phyloP scores from a whole-genome alignment of 2,888 invertebrate genomes.

The Troides oblongomaculatus region DNA sequence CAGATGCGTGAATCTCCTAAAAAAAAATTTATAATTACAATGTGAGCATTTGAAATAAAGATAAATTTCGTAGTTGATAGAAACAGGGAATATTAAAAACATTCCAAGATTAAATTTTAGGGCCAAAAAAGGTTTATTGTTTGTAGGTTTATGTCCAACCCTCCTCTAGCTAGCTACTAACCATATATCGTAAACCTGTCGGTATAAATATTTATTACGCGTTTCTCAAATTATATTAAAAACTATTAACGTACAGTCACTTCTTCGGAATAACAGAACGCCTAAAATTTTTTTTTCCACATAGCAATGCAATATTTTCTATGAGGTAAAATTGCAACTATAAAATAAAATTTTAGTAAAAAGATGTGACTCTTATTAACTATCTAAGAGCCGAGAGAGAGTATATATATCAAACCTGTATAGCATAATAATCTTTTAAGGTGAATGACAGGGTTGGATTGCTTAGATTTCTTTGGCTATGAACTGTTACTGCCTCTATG shows the following conservation, averaged over 20 bases:
- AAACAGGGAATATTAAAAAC: neutral
- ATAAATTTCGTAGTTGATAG: neutral
- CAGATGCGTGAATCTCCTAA: conserved; percentile 87
- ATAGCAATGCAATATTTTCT: neutral
- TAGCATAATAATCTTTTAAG: conserved; percentile 87
- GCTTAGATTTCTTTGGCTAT: conserved; percentile 85
- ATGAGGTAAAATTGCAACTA: neutral
- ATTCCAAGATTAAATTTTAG: too few relatives aligned
- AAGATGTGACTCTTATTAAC: neutral
- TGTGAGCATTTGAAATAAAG: neutral
- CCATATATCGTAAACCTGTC: too few relatives aligned
- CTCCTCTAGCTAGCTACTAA: too few relatives aligned
- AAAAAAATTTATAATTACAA: conserved; percentile 28
- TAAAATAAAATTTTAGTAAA: neutral
- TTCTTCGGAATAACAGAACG: neutral
- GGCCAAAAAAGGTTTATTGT: too few relatives aligned
- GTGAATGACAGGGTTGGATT: conserved; percentile 82
- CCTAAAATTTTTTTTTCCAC: neutral
- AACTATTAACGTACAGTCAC: too few relatives aligned
- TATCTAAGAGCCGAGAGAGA: too few relatives aligned
- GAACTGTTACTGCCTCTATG: conserved; percentile 88
- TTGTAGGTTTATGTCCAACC: too few relatives aligned
- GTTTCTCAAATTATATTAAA: too few relatives aligned
- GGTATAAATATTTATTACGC: too few relatives aligned
- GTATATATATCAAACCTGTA: conserved; percentile 74